A percentile compares a stretch with the other conserved stretches of the same genome.
Evolutionary conservation across 2,113 vertebrate genomes (phyloP).

Genomic region (human): GRCh38 chr3:81281001-81281500

Average conservation of each 20-base stretch:
- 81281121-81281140: not conserved
- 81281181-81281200: not conserved
- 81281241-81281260: not conserved
- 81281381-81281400: no score
- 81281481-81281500: not conserved
- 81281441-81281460: not conserved
- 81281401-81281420: not conserved
- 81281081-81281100: not conserved
- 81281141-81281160: not conserved
- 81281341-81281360: not conserved
- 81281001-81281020: not conserved
- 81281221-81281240: not conserved
- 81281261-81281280: not conserved
- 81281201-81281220: not conserved
- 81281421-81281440: rapidly evolving
- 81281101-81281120: not conserved
- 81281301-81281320: not conserved
- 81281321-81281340: not conserved
- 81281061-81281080: not conserved
- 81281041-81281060: not conserved
- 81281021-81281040: not conserved
- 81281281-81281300: not conserved
- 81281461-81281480: not conserved
- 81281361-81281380: not conserved
- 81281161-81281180: not conserved